phyloP scores from a whole-genome alignment of 2,113 vertebrate species.

The Perca flavescens region DNA sequence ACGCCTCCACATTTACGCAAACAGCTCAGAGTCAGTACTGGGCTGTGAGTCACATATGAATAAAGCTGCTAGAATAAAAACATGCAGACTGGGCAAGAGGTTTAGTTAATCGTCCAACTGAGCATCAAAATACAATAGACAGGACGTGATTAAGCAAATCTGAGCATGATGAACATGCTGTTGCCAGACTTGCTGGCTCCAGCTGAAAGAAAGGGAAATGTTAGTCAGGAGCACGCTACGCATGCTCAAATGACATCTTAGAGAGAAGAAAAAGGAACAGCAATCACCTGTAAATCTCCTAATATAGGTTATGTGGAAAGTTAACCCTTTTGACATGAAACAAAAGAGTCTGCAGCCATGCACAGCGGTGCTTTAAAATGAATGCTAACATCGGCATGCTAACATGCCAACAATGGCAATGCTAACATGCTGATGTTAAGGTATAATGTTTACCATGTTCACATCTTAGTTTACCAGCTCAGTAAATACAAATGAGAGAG shows the following conservation, averaged over 20 bases:
- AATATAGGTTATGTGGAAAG: background rate
- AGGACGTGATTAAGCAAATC: constrained; percentile 7
- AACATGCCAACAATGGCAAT: too few relatives aligned
- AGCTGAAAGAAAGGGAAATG: background rate
- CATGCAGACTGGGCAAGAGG: background rate
- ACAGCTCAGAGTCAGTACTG: constrained; percentile 38
- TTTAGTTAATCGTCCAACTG: constrained; percentile 22
- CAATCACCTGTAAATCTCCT: background rate
- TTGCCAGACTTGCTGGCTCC: constrained; percentile 1
- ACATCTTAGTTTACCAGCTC: too few relatives aligned
- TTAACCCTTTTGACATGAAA: background rate
- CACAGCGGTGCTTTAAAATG: background rate
- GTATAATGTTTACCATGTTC: background rate
- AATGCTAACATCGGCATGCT: background rate
- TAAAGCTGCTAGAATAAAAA: constrained; percentile 30
- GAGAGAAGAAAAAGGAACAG: background rate
- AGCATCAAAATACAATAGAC: background rate
- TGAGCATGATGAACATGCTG: constrained; percentile 1
- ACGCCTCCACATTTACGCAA: constrained; percentile 54
- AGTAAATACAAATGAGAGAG: too few relatives aligned
- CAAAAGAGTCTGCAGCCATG: background rate
- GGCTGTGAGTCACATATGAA: constrained; percentile 59
- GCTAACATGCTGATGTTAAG: too few relatives aligned
- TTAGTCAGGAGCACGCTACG: background rate
- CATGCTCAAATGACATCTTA: background rate